phyloP scores from a whole-genome alignment of 2,113 vertebrate species.

The Hemiscyllium ocellatum region DNA sequence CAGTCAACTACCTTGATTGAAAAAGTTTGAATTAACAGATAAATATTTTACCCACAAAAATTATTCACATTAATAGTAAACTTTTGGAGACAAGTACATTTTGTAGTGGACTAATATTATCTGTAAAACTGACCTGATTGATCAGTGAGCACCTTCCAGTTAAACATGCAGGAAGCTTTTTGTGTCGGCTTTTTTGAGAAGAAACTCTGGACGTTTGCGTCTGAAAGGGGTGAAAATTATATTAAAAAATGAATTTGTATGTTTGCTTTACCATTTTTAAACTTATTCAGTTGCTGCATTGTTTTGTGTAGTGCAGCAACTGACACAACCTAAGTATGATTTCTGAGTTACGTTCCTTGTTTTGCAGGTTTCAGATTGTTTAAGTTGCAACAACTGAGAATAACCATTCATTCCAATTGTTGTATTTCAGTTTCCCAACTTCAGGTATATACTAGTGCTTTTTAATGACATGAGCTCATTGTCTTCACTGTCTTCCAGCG shows the following conservation, averaged over 20 bases:
- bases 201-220: constrained; percentile 23
- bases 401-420: neutral
- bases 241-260: constrained; percentile 19
- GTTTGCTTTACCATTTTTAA: neutral
- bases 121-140: constrained; percentile 15
- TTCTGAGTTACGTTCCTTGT: neutral
- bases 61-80: neutral
- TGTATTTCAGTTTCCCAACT: neutral
- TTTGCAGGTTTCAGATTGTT: neutral
- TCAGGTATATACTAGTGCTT: neutral
- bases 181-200: constrained; percentile 20
- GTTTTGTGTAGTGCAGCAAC: neutral
- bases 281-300: neutral
- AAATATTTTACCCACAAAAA: neutral
- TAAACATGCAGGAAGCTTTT: constrained; percentile 19
- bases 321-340: neutral
- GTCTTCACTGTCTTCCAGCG: neutral
- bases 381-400: neutral
- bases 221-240: constrained; percentile 23
- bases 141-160: constrained; percentile 34
- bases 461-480: neutral
- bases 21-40: neutral
- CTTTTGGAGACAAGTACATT: neutral
- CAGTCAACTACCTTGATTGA: constrained; percentile 2
- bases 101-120: neutral